phyloP scores from a whole-genome alignment of 2,888 invertebrate genomes.

The Coenonympha glycerion region DNA sequence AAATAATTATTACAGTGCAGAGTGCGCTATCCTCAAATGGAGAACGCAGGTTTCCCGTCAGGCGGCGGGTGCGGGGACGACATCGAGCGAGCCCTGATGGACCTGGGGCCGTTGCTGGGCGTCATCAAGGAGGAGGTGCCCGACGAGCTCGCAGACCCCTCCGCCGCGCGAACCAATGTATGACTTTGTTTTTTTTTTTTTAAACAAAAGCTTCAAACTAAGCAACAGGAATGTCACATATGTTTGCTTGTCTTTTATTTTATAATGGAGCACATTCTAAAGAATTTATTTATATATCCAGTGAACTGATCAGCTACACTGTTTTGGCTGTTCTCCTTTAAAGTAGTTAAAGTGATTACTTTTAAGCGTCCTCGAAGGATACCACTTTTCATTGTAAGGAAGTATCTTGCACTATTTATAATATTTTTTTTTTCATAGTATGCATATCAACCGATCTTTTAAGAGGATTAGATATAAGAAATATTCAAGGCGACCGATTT shows the following conservation, averaged over 20 bases:
- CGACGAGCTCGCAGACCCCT: conserved; percentile 50
- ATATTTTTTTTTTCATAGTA: too few species aligned
- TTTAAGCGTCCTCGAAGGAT: neutral
- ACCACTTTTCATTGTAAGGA: neutral
- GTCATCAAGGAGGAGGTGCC: conserved; percentile 68
- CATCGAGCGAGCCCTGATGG: conserved; percentile 69
- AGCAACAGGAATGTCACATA: neutral
- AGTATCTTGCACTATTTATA: too few species aligned
- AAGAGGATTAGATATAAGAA: too few species aligned
- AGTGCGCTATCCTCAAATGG: conserved; percentile 41
- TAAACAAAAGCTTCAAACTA: neutral
- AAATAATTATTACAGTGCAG: conserved; percentile 35
- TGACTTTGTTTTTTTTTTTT: conserved; percentile 24
- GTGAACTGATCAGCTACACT: too few species aligned
- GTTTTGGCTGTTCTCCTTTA: too few species aligned
- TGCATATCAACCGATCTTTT: too few species aligned
- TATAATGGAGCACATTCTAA: neutral
- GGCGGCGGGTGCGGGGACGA: conserved; percentile 66
- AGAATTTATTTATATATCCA: too few species aligned
- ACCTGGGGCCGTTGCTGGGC: conserved; percentile 62
- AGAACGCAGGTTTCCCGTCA: conserved; percentile 57
- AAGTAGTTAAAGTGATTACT: neutral
- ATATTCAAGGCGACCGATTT: too few species aligned
- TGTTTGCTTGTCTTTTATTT: neutral
- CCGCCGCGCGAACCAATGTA: conserved; percentile 44